Conservation (phyloP, 2,797 vertebrate genomes). For the Tachyglossus aculeatus region DNA sequence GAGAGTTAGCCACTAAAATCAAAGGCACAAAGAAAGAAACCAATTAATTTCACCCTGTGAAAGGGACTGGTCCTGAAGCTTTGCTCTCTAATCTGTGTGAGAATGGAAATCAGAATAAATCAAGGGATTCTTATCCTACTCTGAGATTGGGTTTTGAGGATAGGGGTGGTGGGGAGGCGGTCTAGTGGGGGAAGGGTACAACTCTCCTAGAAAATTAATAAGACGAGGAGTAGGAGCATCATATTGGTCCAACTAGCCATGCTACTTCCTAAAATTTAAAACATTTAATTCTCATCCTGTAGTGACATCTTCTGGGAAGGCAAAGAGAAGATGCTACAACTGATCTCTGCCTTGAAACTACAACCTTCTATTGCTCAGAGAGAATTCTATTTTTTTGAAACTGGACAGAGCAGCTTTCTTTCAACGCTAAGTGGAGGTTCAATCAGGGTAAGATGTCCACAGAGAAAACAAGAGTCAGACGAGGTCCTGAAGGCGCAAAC, state of each 20-base stretch:
- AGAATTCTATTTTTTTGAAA: neutral
- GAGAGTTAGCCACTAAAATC: neutral
- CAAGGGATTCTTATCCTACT: neutral
- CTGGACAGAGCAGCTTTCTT: neutral
- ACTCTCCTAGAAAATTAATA: neutral
- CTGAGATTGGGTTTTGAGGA: neutral
- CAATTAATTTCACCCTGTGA: neutral
- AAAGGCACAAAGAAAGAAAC: neutral
- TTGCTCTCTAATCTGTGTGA: neutral
- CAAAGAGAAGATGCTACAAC: neutral
- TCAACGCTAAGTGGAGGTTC: rapidly evolving
- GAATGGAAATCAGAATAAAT: neutral
- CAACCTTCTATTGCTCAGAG: too few relatives aligned
- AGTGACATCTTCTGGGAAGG: constrained; percentile 76
- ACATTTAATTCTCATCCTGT: constrained; percentile 61
- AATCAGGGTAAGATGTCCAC: neutral
- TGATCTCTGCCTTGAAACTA: neutral
- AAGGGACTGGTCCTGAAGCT: neutral
- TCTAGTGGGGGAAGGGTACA: neutral
- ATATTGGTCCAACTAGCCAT: neutral
- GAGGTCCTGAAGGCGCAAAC: neutral
- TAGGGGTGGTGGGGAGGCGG: neutral
- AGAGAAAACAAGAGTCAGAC: neutral
- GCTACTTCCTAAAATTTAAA: neutral
- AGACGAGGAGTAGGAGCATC: neutral